Conservation (phyloP, 2,888 invertebrate species). For the Siphlonurus alternatus region DNA sequence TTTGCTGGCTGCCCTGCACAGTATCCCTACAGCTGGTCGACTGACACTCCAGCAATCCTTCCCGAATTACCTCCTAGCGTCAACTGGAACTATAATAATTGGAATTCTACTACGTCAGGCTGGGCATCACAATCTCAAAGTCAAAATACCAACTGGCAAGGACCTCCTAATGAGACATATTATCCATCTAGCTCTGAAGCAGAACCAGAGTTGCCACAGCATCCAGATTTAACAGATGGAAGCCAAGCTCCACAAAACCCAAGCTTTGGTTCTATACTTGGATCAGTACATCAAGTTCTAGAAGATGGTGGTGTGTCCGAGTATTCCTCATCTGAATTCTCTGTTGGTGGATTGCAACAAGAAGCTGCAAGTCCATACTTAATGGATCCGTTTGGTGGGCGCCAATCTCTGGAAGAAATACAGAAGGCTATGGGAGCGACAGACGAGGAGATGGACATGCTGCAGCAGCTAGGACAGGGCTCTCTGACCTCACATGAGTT, state of each 20-base stretch:
- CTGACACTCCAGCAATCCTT: not conserved
- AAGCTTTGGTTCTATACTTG: constrained; percentile 19
- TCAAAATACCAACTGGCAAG: not conserved
- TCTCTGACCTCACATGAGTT: constrained; percentile 7
- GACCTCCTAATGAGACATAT: not conserved
- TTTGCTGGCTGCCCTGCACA: not conserved
- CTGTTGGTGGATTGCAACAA: not conserved
- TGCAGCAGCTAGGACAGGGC: constrained; percentile 20
- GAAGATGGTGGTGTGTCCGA: constrained; percentile 5
- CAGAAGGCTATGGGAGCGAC: constrained; percentile 22
- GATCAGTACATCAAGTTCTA: constrained; percentile 19
- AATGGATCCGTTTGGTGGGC: not conserved
- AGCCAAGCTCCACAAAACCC: constrained; percentile 6
- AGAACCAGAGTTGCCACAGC: not conserved
- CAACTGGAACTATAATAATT: not conserved
- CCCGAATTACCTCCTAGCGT: not conserved
- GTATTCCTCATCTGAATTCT: not conserved
- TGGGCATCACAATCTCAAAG: not conserved
- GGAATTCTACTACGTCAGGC: not conserved
- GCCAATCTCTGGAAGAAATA: constrained; percentile 15
- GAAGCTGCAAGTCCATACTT: not conserved
- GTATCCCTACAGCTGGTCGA: not conserved
- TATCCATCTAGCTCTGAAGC: not conserved
- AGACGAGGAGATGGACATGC: constrained; percentile 22
- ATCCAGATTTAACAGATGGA: too few species aligned